phyloP scores from a whole-genome alignment of 2,888 invertebrate genomes.

The Nemotelus nigrinus region DNA sequence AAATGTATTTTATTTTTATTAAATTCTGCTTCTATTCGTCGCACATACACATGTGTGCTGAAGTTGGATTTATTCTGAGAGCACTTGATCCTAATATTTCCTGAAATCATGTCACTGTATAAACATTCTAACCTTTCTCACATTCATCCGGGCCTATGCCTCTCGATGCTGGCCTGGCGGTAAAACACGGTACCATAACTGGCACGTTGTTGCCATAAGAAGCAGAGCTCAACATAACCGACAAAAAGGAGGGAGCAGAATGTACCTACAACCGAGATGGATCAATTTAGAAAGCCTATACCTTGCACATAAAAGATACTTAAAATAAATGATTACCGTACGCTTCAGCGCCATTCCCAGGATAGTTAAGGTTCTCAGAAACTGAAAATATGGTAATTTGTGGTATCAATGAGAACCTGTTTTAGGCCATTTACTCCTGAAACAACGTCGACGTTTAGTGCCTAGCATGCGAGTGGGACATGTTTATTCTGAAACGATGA shows the following conservation, averaged over 20 bases:
- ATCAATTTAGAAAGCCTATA: constrained; percentile 44
- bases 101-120: constrained; percentile 49
- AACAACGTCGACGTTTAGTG: constrained; percentile 47
- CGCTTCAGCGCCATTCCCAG: constrained; percentile 45
- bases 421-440: constrained; percentile 49
- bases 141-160: constrained; percentile 35
- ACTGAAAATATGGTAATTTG: constrained; percentile 50
- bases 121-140: constrained; percentile 49
- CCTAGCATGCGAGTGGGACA: constrained; percentile 20
- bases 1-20: constrained; percentile 43
- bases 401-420: constrained; percentile 49
- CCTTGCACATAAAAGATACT: constrained; percentile 43
- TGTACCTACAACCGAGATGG: constrained; percentile 28
- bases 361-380: constrained; percentile 44
- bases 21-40: constrained; percentile 21
- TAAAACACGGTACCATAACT: constrained; percentile 10
- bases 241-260: not conserved
- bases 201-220: not conserved
- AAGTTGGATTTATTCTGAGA: constrained; percentile 41
- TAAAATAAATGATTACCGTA: constrained; percentile 48
- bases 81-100: constrained; percentile 47
- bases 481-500: constrained; percentile 26
- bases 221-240: not conserved
- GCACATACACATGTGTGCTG: constrained; percentile 18
- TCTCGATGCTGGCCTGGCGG: constrained; percentile 22